A percentile compares a stretch with the other conserved stretches of the same genome.
Evolutionary conservation across 92 coral and sea anemone species (phyloP).

Genomic region (Phenganax stokvisi): DNA sequence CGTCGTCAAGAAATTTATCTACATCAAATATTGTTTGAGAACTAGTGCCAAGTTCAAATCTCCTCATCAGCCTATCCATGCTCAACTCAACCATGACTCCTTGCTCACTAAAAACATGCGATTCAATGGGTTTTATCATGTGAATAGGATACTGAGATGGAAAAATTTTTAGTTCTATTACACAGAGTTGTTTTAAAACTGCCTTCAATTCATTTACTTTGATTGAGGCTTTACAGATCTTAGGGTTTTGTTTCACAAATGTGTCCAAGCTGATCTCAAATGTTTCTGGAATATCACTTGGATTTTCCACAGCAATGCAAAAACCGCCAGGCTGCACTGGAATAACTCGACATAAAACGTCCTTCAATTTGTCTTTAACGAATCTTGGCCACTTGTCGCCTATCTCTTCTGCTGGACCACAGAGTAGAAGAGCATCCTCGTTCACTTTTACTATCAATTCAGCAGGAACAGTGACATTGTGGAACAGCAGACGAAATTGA

Average conservation of each 20-base stretch:
- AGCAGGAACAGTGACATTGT: constrained; percentile 10
- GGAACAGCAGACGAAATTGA: constrained; percentile 53
- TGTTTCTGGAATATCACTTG: not conserved
- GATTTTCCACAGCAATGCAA: constrained; percentile 14
- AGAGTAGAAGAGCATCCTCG: constrained; percentile 1
- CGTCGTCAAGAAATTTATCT: constrained; percentile 48
- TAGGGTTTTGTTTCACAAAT: constrained; percentile 41
- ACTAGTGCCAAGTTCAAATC: constrained; percentile 36
- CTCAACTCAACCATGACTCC: constrained; percentile 41
- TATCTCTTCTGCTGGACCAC: constrained; percentile 16
- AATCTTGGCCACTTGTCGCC: constrained; percentile 20
- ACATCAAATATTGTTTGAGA: constrained; percentile 37
- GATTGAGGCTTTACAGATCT: constrained; percentile 17
- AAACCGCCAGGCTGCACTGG: not conserved
- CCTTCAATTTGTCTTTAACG: constrained; percentile 9
- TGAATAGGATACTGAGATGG: constrained; percentile 68
- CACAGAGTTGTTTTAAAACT: constrained; percentile 37
- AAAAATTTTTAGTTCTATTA: constrained; percentile 50
- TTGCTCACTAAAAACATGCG: constrained; percentile 37
- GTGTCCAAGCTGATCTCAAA: not conserved
- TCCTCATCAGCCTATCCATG: constrained; percentile 34
- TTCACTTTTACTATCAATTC: not conserved
- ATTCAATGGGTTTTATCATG: constrained; percentile 49
- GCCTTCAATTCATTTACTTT: constrained; percentile 29
- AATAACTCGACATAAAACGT: constrained; percentile 3